phyloP scores from a whole-genome alignment of 1,140 invertebrate species.

The Lutraria rhynchaena region DNA sequence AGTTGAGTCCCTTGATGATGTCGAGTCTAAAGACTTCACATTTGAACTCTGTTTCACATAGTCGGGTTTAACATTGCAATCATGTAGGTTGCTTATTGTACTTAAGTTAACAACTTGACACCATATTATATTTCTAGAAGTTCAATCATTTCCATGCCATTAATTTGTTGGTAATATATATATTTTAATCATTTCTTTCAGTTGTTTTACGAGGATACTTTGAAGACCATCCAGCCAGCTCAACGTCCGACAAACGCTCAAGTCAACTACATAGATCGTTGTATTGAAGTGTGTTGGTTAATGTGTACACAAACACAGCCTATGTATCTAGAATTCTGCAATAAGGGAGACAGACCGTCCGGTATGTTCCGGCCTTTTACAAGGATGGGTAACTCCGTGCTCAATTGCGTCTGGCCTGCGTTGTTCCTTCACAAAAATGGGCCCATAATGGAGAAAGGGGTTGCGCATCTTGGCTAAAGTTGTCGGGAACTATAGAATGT shows the following conservation, averaged over 20 bases:
- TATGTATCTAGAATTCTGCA: slow-evolving; percentile 52
- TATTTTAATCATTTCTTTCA: slow-evolving; percentile 5
- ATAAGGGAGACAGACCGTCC: slow-evolving; percentile 32
- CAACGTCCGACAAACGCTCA: slow-evolving; percentile 41
- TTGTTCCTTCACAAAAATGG: slow-evolving; percentile 44
- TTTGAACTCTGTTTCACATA: no score
- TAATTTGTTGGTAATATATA: neutral
- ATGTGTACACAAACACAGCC: slow-evolving; percentile 49
- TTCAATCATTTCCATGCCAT: no score
- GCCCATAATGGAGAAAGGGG: slow-evolving; percentile 44
- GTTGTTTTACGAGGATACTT: slow-evolving; percentile 50
- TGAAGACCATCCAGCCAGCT: slow-evolving; percentile 48
- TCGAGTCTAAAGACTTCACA: no score
- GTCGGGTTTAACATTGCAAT: no score
- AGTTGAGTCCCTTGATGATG: no score
- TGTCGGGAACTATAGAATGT: no score
- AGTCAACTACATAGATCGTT: slow-evolving; percentile 29
- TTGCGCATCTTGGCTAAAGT: slow-evolving; percentile 35
- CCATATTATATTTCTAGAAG: neutral
- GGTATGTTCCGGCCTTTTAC: slow-evolving; percentile 32
- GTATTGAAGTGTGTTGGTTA: slow-evolving; percentile 46
- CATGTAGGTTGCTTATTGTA: no score
- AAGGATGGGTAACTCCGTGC: slow-evolving; percentile 30
- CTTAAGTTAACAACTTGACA: neutral
- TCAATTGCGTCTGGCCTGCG: slow-evolving; percentile 51